phyloP scores from a whole-genome alignment of 2,888 invertebrate genomes.

The Mythimna lalbum region DNA sequence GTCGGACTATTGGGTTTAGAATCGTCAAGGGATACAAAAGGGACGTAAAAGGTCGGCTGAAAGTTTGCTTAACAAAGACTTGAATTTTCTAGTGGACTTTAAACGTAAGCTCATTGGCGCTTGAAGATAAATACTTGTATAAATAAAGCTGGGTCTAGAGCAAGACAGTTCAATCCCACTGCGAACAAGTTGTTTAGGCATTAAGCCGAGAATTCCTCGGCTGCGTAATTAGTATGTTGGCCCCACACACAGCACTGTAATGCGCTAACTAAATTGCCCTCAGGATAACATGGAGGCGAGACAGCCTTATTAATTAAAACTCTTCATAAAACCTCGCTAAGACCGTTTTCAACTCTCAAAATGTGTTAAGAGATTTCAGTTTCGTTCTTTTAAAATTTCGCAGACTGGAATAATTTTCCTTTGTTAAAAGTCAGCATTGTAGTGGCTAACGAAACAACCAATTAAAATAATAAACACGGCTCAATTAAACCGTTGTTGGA shows the following conservation, averaged over 20 bases:
- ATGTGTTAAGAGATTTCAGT: conserved; percentile 10
- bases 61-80: conserved; percentile 30
- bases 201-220: conserved; percentile 41
- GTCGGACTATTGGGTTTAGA: conserved; percentile 32
- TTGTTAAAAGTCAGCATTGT: conserved; percentile 53
- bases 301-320: conserved; percentile 47
- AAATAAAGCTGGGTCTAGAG: conserved; percentile 33
- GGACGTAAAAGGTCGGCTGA: conserved; percentile 27
- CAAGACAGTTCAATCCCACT: conserved; percentile 43
- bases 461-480: conserved; percentile 68
- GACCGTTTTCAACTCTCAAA: conserved; percentile 24
- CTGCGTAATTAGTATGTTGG: conserved; percentile 60
- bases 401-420: conserved; percentile 27
- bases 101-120: conserved; percentile 26
- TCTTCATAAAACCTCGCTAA: conserved; percentile 26
- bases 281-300: conserved; percentile 43
- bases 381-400: conserved; percentile 40
- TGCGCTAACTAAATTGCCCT: conserved; percentile 52
- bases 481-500: conserved; percentile 49
- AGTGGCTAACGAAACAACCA: conserved; percentile 62
- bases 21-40: conserved; percentile 30
- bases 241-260: conserved; percentile 49
- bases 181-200: conserved; percentile 53
- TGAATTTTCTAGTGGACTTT: conserved; percentile 32
- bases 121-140: conserved; percentile 20